These are phyloP conservation scores for Rhamphomyia laevipes DNA, from an alignment of 2,888 invertebrate genomes.

Conservation along the genomic window DNA sequence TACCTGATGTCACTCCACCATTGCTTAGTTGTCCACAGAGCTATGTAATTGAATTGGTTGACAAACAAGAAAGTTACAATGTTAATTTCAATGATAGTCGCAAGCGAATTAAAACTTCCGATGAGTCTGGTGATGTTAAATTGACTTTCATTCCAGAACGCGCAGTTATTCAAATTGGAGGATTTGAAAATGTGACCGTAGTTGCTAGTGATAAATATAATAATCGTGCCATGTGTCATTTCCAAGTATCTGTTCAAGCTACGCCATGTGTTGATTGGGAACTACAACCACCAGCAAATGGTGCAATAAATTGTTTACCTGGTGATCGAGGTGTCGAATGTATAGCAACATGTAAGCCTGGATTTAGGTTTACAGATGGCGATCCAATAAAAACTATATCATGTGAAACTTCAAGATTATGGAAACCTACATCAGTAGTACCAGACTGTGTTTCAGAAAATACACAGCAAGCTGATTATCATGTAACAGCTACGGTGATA, in stretches of 20 bases:
- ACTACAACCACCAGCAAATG: slow-evolving; percentile 76
- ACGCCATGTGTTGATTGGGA: slow-evolving; percentile 94
- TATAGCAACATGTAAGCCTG: slow-evolving; percentile 78
- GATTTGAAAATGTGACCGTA: slow-evolving; percentile 86
- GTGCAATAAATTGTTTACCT: slow-evolving; percentile 74
- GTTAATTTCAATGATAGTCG: slow-evolving; percentile 87
- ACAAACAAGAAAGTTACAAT: slow-evolving; percentile 77
- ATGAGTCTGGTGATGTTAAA: slow-evolving; percentile 77
- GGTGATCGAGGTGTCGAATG: slow-evolving; percentile 73
- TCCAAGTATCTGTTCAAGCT: slow-evolving; percentile 88
- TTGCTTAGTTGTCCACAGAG: slow-evolving; percentile 84
- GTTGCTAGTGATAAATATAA: slow-evolving; percentile 77
- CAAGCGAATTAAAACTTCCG: slow-evolving; percentile 70
- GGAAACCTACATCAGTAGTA: slow-evolving; percentile 81
- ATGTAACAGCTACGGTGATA: slow-evolving; percentile 73
- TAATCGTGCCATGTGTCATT: slow-evolving; percentile 80
- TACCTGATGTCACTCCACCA: slow-evolving; percentile 86
- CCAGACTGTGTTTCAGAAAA: slow-evolving; percentile 94
- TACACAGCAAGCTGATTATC: slow-evolving; percentile 90
- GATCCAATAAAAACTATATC: slow-evolving; percentile 77
- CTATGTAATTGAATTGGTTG: slow-evolving; percentile 83
- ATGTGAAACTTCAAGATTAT: slow-evolving; percentile 68
- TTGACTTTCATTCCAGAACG: slow-evolving; percentile 73
- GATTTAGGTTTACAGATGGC: slow-evolving; percentile 83
- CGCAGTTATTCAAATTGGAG: slow-evolving; percentile 73